phyloP scores from a whole-genome alignment of 2,797 vertebrate genomes.

The Vespertilio murinus region DNA sequence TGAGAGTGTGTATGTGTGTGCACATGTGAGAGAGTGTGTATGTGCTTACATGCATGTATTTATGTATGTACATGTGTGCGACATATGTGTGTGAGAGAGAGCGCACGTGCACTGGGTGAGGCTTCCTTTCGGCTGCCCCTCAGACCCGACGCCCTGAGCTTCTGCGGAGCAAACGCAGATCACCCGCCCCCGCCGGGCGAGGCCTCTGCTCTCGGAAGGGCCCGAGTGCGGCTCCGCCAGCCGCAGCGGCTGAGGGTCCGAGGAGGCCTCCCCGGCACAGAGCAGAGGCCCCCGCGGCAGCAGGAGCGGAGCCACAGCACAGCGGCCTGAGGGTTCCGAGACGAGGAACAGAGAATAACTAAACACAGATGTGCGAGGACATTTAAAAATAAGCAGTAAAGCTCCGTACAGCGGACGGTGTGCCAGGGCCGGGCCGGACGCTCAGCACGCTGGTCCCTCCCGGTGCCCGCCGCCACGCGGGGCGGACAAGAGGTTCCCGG shows the following conservation, averaged over 20 bases:
- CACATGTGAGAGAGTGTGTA: too few species aligned
- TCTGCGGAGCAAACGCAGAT: neutral
- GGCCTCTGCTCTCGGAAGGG: too few species aligned
- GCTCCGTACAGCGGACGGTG: neutral
- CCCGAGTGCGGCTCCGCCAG: too few species aligned
- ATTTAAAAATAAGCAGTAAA: neutral
- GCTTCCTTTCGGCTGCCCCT: rapidly evolving
- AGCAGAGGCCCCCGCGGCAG: neutral
- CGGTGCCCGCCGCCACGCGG: too few species aligned
- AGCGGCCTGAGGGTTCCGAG: neutral
- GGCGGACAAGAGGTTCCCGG: neutral
- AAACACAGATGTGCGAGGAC: neutral
- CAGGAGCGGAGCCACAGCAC: neutral
- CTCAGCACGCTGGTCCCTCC: neutral
- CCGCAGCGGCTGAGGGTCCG: too few species aligned
- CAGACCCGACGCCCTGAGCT: too few species aligned
- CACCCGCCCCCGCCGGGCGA: too few species aligned
- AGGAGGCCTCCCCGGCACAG: neutral
- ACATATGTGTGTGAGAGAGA: too few species aligned
- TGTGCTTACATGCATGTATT: too few species aligned
- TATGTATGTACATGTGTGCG: too few species aligned
- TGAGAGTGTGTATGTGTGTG: too few species aligned
- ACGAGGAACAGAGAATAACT: neutral
- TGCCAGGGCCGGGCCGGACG: neutral
- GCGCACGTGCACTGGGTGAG: rapidly evolving